phyloP scores from a whole-genome alignment of 2,113 vertebrate species.

The Machaerirhynchus nigripectus region DNA sequence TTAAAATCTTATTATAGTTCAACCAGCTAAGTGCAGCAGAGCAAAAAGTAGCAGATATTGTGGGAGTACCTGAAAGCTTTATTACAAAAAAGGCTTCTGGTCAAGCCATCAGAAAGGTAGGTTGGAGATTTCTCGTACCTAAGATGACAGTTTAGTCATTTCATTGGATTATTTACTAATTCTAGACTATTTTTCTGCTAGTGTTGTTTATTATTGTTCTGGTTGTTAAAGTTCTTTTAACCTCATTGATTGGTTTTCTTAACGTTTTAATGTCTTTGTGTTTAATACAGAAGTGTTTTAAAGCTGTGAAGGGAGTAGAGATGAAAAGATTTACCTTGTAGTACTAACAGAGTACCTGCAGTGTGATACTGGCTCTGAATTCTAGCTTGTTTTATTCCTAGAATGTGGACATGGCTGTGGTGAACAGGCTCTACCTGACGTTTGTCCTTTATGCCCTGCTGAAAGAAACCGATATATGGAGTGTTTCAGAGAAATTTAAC shows the following conservation, averaged over 20 bases:
- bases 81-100: constrained; percentile 88
- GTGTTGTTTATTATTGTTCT: neutral
- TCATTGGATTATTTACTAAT: neutral
- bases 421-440: constrained; percentile 84
- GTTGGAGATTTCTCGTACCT: neutral
- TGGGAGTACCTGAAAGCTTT: constrained; percentile 92
- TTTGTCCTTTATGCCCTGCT: constrained; percentile 85
- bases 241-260: neutral
- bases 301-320: neutral
- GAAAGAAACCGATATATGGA: constrained; percentile 89
- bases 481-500: constrained; percentile 84
- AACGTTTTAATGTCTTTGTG: neutral
- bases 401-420: constrained; percentile 74
- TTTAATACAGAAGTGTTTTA: neutral
- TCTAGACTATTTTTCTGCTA: neutral
- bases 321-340: neutral
- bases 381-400: constrained; percentile 59
- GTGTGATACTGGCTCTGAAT: neutral
- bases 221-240: neutral
- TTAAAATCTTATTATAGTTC: constrained; percentile 74
- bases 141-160: neutral
- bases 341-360: neutral
- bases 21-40: constrained; percentile 81
- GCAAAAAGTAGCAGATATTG: constrained; percentile 80
- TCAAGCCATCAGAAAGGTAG: constrained; percentile 88